Conservation (phyloP, 2,888 invertebrate species). For the Nematopogon swammerdamellus region DNA sequence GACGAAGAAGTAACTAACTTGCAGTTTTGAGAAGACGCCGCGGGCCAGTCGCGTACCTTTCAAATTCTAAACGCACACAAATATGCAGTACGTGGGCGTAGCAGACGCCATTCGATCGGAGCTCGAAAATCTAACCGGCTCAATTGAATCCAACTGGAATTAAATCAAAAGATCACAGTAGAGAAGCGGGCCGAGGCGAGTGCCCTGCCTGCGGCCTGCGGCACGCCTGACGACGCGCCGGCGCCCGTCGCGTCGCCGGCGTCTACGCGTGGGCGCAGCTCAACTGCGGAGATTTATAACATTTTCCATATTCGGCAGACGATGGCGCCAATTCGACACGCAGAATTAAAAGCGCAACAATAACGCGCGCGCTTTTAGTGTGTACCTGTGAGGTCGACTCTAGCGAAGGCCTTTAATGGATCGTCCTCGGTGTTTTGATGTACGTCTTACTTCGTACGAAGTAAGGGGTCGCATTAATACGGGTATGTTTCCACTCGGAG, state of each 20-base stretch:
- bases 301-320: constrained; percentile 51
- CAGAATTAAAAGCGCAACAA: constrained; percentile 30
- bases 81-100: constrained; percentile 31
- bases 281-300: constrained; percentile 46
- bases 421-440: constrained; percentile 37
- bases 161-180: constrained; percentile 11
- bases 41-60: constrained; percentile 45
- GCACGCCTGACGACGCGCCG: constrained; percentile 20
- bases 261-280: constrained; percentile 14
- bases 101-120: constrained; percentile 22
- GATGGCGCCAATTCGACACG: constrained; percentile 40
- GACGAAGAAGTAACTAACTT: too few relatives aligned
- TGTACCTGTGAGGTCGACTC: too few relatives aligned
- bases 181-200: constrained; percentile 14
- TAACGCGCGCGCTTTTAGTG: constrained; percentile 21
- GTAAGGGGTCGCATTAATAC: background rate
- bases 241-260: constrained; percentile 31
- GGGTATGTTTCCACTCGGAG: background rate
- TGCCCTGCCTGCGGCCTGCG: background rate
- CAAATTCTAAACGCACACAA: constrained; percentile 37
- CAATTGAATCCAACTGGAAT: constrained; percentile 25
- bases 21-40: constrained; percentile 11
- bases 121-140: constrained; percentile 26
- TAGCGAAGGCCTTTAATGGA: constrained; percentile 28
- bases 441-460: constrained; percentile 21